These are phyloP conservation scores for Maniola jurtina DNA, from an alignment of 1,140 invertebrate species.

Conservation along the genomic window DNA sequence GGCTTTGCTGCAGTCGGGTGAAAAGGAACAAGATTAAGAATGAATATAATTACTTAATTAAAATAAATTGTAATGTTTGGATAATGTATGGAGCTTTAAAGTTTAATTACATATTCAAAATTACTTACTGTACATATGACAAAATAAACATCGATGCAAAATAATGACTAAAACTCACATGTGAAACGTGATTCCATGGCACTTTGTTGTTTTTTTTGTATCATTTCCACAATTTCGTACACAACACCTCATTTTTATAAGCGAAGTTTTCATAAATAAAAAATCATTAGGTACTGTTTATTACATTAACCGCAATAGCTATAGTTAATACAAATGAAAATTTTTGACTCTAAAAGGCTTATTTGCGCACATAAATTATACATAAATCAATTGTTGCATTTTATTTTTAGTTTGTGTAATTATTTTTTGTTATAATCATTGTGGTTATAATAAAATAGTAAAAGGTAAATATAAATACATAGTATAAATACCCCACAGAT, in stretches of 20 bases:
- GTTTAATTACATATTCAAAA: neutral
- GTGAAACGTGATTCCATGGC: slow-evolving; percentile 60
- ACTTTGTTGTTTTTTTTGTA: slow-evolving; percentile 48
- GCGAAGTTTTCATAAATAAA: neutral
- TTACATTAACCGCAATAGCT: neutral
- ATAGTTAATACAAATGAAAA: neutral
- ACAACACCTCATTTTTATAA: slow-evolving; percentile 58
- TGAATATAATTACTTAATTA: neutral
- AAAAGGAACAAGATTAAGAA: no score
- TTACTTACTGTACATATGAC: neutral
- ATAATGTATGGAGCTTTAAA: neutral
- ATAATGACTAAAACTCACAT: slow-evolving; percentile 45
- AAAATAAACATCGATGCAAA: no score
- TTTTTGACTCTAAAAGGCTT: no score
- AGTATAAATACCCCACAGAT: no score
- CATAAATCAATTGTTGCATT: no score
- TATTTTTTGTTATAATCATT: no score
- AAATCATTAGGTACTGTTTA: neutral
- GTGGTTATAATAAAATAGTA: no score
- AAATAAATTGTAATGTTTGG: neutral
- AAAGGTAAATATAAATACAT: no score
- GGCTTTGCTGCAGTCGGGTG: no score
- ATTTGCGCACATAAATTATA: no score
- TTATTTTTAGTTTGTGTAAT: no score
- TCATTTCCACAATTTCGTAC: slow-evolving; percentile 56